phyloP scores from a whole-genome alignment of 2,888 invertebrate species.

The Axea sp. region DNA sequence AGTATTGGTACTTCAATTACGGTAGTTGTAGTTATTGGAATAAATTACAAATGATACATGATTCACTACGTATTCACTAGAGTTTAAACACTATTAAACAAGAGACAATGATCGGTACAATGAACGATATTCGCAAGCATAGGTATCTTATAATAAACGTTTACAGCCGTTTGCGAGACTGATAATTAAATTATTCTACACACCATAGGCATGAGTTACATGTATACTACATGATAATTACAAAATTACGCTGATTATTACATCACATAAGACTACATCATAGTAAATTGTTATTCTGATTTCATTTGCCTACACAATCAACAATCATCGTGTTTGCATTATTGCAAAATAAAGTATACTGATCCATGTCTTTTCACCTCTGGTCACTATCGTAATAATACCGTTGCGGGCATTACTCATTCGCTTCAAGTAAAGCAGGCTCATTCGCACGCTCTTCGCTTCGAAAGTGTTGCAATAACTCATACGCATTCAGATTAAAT shows the following conservation, averaged over 20 bases:
- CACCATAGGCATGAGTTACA: slow-evolving; percentile 35
- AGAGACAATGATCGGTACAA: no score
- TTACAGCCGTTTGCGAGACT: slow-evolving; percentile 18
- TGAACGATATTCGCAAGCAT: no score
- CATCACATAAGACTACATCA: slow-evolving; percentile 37
- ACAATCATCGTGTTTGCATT: slow-evolving; percentile 29
- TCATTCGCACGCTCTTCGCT: slow-evolving; percentile 24
- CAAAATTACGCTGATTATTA: slow-evolving; percentile 45
- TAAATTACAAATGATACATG: no score
- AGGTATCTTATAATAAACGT: slow-evolving; percentile 12
- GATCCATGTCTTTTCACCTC: slow-evolving; percentile 53
- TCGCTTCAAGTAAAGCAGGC: slow-evolving; percentile 14
- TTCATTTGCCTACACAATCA: slow-evolving; percentile 55
- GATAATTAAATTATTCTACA: slow-evolving; percentile 34
- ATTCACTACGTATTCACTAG: no score
- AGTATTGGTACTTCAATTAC: no score
- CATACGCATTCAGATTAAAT: no score
- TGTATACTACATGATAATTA: slow-evolving; percentile 34
- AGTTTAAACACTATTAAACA: no score
- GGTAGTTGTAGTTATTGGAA: no score
- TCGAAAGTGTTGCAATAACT: slow-evolving; percentile 19
- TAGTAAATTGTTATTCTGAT: slow-evolving; percentile 40
- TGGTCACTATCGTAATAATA: slow-evolving; percentile 41
- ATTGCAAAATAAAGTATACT: slow-evolving; percentile 43
- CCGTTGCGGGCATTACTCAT: slow-evolving; percentile 41